Conservation (phyloP, 2,797 vertebrate genomes). For the Limnodromus scolopaceus region DNA sequence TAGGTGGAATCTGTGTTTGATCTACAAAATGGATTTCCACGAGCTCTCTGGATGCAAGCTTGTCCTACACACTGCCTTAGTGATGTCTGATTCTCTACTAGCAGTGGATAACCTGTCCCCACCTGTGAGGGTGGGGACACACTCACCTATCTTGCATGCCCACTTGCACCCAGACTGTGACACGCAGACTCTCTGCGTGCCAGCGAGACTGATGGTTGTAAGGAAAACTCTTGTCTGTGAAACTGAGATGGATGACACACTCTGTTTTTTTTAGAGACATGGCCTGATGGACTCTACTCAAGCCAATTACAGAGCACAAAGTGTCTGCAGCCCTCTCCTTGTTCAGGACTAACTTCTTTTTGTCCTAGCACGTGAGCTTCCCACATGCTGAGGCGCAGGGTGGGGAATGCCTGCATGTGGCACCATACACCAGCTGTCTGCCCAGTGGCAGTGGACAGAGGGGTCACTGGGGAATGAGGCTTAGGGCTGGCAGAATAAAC, state of each 20-base stretch:
- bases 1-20: neutral
- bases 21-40: neutral
- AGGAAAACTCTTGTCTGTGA: neutral
- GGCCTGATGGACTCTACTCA: neutral
- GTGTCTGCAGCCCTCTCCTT: neutral
- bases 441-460: neutral
- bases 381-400: neutral
- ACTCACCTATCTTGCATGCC: accelerated
- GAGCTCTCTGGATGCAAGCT: neutral
- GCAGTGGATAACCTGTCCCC: neutral
- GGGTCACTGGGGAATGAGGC: neutral
- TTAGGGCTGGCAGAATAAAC: neutral
- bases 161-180: neutral
- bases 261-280: neutral
- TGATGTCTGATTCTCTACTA: neutral
- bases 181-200: neutral
- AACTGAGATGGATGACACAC: neutral
- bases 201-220: neutral
- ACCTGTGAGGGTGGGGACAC: neutral
- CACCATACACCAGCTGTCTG: neutral
- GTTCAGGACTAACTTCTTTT: neutral
- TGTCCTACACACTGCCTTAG: neutral
- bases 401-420: neutral
- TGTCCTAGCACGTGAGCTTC: neutral
- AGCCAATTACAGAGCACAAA: neutral